Percentiles rank a stretch among this genome's conserved stretches.
Evolutionary conservation across 2,888 invertebrate genomes (phyloP).

Genomic region (Pollenia amentaria): DNA sequence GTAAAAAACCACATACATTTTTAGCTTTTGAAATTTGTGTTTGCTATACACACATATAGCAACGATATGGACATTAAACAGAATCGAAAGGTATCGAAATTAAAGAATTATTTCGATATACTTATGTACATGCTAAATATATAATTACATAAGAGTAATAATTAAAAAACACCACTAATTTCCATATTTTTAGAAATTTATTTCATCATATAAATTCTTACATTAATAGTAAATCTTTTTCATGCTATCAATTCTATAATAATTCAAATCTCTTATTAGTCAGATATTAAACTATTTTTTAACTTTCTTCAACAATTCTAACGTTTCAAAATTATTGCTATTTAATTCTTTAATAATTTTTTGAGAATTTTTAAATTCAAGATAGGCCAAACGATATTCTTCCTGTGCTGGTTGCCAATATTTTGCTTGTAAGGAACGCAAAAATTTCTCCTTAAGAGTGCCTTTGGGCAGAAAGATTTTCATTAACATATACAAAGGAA

Average conservation of each 20-base stretch:
- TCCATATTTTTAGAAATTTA: not conserved
- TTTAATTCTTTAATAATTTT: constrained; percentile 74
- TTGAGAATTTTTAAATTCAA: constrained; percentile 75
- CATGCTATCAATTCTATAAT: not conserved
- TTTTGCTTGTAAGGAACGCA: constrained; percentile 81
- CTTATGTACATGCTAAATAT: no score
- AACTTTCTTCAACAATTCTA: constrained; percentile 65
- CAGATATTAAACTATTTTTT: constrained; percentile 14
- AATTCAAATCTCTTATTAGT: not conserved
- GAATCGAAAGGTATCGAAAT: no score
- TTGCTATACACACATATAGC: no score
- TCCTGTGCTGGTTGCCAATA: constrained; percentile 87
- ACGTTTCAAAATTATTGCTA: constrained; percentile 61
- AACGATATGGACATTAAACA: no score
- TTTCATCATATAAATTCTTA: not conserved
- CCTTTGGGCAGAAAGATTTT: constrained; percentile 83
- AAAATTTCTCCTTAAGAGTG: constrained; percentile 80
- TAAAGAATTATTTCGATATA: no score
- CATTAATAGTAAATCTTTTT: not conserved
- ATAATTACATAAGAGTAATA: no score
- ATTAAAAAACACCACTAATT: no score
- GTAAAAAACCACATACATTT: no score
- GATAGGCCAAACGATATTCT: constrained; percentile 77
- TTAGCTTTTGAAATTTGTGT: no score
- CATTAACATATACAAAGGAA: constrained; percentile 89